Evolutionary conservation across 2,888 invertebrate genomes (phyloP).

Genomic region (Apodemia mormo): DNA sequence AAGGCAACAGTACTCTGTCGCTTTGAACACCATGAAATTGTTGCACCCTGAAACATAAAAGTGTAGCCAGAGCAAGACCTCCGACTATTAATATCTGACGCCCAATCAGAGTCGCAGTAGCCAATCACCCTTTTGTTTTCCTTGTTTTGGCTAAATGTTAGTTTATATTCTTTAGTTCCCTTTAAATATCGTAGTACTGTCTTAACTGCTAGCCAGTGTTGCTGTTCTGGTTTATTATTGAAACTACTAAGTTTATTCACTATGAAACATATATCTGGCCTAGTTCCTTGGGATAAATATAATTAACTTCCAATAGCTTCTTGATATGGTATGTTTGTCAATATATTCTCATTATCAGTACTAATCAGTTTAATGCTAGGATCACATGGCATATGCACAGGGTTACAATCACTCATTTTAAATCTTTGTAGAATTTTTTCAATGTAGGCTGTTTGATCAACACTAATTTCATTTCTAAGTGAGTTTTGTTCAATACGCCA

Average conservation of each 20-base stretch:
- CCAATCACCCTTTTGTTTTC: slow-evolving; percentile 24
- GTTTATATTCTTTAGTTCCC: slow-evolving; percentile 33
- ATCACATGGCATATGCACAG: background rate
- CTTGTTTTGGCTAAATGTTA: slow-evolving; percentile 22
- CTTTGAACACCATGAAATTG: slow-evolving; percentile 41
- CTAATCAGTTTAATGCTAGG: background rate
- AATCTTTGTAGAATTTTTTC: slow-evolving; percentile 14
- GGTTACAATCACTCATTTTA: slow-evolving; percentile 23
- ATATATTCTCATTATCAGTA: background rate
- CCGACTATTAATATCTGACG: slow-evolving; percentile 31
- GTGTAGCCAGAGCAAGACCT: slow-evolving; percentile 40
- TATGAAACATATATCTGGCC: slow-evolving; percentile 38
- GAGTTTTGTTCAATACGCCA: slow-evolving; percentile 5
- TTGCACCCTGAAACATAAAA: slow-evolving; percentile 41
- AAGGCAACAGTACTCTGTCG: slow-evolving; percentile 37
- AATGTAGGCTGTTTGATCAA: slow-evolving; percentile 20
- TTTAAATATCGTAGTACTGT: slow-evolving; percentile 39
- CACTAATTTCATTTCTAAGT: background rate
- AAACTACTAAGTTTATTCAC: slow-evolving; percentile 40
- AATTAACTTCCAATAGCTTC: slow-evolving; percentile 11
- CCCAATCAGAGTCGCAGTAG: slow-evolving; percentile 43
- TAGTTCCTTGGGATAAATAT: slow-evolving; percentile 34
- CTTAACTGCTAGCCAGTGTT: slow-evolving; percentile 37
- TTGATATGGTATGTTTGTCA: background rate
- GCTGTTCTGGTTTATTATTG: slow-evolving; percentile 33